These are phyloP conservation scores for Origma solitaria DNA, from an alignment of 2,113 vertebrate genomes.

Conservation along the genomic window DNA sequence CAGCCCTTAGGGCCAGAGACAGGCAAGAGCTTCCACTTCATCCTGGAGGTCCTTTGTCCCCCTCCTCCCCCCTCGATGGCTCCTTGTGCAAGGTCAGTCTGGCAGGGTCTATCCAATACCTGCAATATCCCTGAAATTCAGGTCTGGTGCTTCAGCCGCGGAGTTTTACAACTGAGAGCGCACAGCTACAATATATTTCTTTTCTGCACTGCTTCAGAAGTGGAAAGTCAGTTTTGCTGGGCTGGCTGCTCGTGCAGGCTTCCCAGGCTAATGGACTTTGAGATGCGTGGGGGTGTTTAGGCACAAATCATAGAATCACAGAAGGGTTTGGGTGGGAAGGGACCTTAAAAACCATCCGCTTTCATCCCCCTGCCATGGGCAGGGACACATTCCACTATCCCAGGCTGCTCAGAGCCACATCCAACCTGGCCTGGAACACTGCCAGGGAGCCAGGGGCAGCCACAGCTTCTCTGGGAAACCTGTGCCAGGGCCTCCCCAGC, in stretches of 20 bases:
- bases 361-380: too few species aligned
- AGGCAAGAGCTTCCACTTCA: not conserved
- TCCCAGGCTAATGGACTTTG: not conserved
- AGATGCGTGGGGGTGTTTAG: too few species aligned
- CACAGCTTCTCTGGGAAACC: not conserved
- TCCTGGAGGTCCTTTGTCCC: not conserved
- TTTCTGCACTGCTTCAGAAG: not conserved
- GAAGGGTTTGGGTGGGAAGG: not conserved
- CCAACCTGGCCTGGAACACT: fast-evolving
- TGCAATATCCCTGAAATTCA: not conserved
- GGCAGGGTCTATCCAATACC: not conserved
- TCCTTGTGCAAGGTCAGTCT: not conserved
- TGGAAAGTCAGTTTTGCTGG: not conserved
- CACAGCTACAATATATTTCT: not conserved
- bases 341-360: not conserved
- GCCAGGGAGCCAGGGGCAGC: not conserved
- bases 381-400: not conserved
- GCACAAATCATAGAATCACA: not conserved
- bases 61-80: fast-evolving
- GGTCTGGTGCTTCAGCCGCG: not conserved
- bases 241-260: not conserved
- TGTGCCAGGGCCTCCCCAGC: not conserved
- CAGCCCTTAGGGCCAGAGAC: not conserved
- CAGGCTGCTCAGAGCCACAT: not conserved
- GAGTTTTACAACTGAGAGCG: not conserved